Evolutionary conservation across 2,113 vertebrate species (phyloP).

Genomic region (Todiramphus saurophagus): DNA sequence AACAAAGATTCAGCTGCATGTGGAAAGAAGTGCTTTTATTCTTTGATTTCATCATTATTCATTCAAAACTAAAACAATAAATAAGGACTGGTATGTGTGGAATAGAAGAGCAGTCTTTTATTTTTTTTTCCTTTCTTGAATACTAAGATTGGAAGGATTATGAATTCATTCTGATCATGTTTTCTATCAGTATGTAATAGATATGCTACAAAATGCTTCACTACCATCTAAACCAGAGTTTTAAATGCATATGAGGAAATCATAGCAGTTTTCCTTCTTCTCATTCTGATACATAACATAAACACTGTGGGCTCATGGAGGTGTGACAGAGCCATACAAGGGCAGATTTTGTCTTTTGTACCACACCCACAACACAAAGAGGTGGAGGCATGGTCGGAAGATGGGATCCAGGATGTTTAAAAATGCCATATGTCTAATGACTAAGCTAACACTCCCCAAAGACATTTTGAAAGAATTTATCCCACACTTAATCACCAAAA

Average conservation of each 20-base stretch:
- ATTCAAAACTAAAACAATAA: not conserved
- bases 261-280: not conserved
- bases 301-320: fast-evolving
- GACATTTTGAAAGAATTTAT: constrained; percentile 2
- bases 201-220: constrained; percentile 23
- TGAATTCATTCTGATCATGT: constrained; percentile 5
- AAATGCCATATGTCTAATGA: constrained; percentile 14
- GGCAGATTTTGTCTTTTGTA: not conserved
- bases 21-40: not conserved
- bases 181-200: constrained; percentile 4
- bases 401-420: constrained; percentile 24
- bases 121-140: not conserved
- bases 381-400: not conserved
- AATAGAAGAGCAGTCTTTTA: not conserved
- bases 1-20: not conserved
- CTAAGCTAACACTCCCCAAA: constrained; percentile 3
- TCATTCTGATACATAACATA: not conserved
- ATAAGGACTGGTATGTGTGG: not conserved
- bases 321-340: not conserved
- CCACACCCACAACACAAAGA: not conserved
- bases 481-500: constrained; percentile 23
- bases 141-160: not conserved
- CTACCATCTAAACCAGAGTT: constrained; percentile 14
- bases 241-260: not conserved
- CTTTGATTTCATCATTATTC: not conserved